These are phyloP conservation scores for Sandelia bainsii DNA, from an alignment of 2,797 vertebrate species.

Conservation along the genomic window DNA sequence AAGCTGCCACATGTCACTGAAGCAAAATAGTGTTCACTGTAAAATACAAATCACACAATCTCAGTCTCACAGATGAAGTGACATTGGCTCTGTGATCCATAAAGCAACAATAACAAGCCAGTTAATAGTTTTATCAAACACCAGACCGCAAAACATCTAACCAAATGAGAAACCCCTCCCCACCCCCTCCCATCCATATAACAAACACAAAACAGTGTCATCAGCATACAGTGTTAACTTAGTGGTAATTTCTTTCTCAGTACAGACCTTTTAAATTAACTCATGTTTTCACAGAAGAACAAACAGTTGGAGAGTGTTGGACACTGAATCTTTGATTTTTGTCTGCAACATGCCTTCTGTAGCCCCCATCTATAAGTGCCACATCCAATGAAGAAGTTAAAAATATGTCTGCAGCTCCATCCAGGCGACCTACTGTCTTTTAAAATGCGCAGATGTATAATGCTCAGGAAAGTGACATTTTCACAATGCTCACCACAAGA, in stretches of 20 bases:
- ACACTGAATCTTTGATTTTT: conserved; percentile 38
- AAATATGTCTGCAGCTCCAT: conserved; percentile 26
- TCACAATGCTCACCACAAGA: conserved; percentile 19
- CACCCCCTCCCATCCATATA: conserved; percentile 50
- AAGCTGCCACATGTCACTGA: conserved; percentile 85
- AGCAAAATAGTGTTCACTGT: conserved; percentile 84
- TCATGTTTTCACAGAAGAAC: conserved; percentile 57
- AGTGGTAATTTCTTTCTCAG: conserved; percentile 65
- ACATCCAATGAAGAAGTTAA: conserved; percentile 39
- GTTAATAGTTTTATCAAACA: conserved; percentile 71
- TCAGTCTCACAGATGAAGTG: conserved; percentile 79
- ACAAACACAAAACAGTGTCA: conserved; percentile 77
- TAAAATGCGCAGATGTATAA: conserved; percentile 30
- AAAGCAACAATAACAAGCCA: conserved; percentile 75
- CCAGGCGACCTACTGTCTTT: conserved; percentile 18
- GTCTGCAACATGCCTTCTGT: conserved; percentile 26
- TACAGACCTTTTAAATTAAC: conserved; percentile 54
- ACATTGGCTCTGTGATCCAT: conserved; percentile 80
- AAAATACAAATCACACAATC: conserved; percentile 84
- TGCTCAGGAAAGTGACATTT: conserved; percentile 34
- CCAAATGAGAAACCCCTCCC: conserved; percentile 50
- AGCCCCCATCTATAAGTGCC: conserved; percentile 28
- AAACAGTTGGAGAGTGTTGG: conserved; percentile 46
- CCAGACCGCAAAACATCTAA: conserved; percentile 73
- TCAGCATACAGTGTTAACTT: conserved; percentile 76